phyloP scores from a whole-genome alignment of 2,113 vertebrate genomes.

The Muscicapa adusta region DNA sequence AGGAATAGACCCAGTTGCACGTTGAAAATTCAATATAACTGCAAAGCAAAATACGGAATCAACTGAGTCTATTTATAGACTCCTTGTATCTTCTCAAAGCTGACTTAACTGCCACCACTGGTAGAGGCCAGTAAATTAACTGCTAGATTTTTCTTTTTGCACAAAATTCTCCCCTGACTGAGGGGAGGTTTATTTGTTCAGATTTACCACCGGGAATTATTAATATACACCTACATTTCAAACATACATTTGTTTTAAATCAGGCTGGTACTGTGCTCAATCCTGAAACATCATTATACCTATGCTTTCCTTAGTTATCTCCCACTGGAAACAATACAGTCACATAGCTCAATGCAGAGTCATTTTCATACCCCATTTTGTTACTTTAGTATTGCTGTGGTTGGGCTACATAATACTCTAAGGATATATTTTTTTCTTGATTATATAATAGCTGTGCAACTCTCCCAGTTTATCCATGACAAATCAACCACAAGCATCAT shows the following conservation, averaged over 20 bases:
- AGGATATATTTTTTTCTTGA: not conserved
- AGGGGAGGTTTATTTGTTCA: not conserved
- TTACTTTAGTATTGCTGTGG: not conserved
- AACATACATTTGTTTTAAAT: not conserved
- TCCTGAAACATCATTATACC: not conserved
- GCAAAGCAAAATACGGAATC: not conserved
- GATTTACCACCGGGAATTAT: not conserved
- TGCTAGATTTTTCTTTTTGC: not conserved
- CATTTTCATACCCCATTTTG: not conserved
- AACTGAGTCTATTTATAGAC: not conserved
- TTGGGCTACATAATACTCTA: not conserved
- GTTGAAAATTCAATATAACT: not conserved
- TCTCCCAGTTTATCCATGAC: not conserved
- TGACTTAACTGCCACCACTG: not conserved
- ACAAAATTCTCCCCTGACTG: not conserved
- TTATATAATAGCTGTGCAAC: not conserved
- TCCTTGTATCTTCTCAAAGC: not conserved
- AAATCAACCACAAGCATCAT: not conserved
- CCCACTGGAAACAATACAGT: not conserved
- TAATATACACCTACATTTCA: not conserved
- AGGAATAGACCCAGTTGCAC: not conserved
- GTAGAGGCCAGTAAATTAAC: not conserved
- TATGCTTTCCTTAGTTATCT: not conserved
- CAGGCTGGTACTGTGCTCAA: not conserved
- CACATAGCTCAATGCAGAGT: not conserved